Percentiles rank a stretch among this genome's conserved stretches.
phyloP scores from a whole-genome alignment of 2,113 vertebrate species.

The Oriolus oriolus region DNA sequence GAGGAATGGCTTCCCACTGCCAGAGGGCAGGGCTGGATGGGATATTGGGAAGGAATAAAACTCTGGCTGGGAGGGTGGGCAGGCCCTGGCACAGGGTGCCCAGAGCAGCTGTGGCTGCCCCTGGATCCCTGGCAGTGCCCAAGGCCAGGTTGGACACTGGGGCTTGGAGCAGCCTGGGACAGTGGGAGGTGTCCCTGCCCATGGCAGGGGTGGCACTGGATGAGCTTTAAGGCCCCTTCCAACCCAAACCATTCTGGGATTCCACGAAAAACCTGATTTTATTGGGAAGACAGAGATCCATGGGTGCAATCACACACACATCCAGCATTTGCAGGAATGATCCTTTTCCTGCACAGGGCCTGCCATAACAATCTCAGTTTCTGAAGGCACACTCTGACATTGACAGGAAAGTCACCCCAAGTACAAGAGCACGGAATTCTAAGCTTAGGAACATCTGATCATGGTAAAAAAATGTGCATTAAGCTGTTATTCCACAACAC shows the following conservation, averaged over 20 bases:
- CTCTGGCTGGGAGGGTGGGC: not conserved
- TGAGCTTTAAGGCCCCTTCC: rapidly evolving
- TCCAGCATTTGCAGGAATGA: not conserved
- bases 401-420: not conserved
- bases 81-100: rapidly evolving
- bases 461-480: not conserved
- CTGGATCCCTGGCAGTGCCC: not conserved
- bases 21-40: too few relatives aligned
- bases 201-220: rapidly evolving
- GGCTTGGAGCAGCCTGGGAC: not conserved
- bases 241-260: not conserved
- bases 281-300: not conserved
- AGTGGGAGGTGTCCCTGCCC: not conserved
- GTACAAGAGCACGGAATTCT: not conserved
- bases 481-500: not conserved
- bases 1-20: too few relatives aligned
- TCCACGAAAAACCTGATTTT: not conserved
- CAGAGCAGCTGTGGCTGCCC: not conserved
- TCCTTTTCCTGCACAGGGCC: not conserved
- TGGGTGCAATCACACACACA: not conserved
- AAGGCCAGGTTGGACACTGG: not conserved
- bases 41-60: not conserved
- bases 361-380: not conserved
- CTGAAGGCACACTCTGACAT: not conserved
- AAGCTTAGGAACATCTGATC: not conserved